Conservation (phyloP, 2,797 vertebrate genomes). For the Neosalanx taihuensis region DNA sequence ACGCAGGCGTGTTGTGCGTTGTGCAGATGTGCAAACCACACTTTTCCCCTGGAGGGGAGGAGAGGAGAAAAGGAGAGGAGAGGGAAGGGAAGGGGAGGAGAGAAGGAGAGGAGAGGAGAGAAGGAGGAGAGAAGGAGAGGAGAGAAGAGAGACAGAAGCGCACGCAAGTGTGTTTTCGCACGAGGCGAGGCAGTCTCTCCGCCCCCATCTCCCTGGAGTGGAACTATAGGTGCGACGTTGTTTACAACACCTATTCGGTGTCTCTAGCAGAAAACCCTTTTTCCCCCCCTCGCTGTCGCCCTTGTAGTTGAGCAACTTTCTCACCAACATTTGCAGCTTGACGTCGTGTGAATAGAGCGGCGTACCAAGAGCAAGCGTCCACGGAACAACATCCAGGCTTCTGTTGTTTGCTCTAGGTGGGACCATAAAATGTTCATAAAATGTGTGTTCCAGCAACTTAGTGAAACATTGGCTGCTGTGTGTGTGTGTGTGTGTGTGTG, state of each 20-base stretch:
- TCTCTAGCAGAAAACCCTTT: not conserved
- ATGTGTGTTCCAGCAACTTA: no score
- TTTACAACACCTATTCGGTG: no score
- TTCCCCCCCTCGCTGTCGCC: not conserved
- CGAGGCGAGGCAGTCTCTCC: not conserved
- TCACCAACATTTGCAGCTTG: not conserved
- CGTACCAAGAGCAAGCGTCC: not conserved
- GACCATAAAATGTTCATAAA: no score
- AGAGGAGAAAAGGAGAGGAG: no score
- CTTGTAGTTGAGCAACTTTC: not conserved
- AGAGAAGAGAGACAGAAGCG: no score
- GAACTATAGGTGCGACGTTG: no score
- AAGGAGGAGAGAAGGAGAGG: no score
- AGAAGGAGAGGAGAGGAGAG: no score
- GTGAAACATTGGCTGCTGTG: not conserved
- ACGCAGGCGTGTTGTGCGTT: not conserved
- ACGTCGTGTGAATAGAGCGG: not conserved
- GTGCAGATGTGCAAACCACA: not conserved
- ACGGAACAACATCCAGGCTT: not conserved
- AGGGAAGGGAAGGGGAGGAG: no score
- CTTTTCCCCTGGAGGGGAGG: no score
- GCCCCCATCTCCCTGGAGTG: not conserved
- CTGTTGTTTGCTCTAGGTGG: no score
- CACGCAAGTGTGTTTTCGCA: conserved; percentile 1
- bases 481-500: not conserved